Conservation (phyloP, 2,797 vertebrate genomes). For the Lutjanus campechanus region DNA sequence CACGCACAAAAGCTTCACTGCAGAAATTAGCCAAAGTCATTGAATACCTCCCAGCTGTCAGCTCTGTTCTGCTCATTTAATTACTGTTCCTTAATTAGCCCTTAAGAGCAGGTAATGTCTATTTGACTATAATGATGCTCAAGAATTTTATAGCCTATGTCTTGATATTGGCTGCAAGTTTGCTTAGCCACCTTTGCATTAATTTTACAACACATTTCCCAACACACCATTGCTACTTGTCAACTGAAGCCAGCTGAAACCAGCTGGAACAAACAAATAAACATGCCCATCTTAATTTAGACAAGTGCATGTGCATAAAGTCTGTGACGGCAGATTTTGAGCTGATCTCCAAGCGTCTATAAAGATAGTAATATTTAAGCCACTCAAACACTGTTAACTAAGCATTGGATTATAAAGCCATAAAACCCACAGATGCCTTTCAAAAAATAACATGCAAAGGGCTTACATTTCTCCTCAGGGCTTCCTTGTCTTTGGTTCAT, state of each 20-base stretch:
- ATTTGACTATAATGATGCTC: background rate
- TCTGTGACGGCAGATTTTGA: background rate
- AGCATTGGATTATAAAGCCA: slow-evolving; percentile 5
- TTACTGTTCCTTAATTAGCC: background rate
- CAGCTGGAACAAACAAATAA: background rate
- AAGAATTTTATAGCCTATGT: background rate
- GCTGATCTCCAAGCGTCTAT: background rate
- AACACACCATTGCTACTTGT: background rate
- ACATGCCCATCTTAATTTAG: background rate
- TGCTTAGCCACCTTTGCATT: background rate
- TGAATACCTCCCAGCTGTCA: background rate
- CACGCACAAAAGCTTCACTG: background rate
- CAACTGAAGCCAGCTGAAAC: background rate
- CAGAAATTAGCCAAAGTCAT: background rate
- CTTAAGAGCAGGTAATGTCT: background rate
- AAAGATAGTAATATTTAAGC: background rate
- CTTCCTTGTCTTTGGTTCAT: slow-evolving; percentile 6
- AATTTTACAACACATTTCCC: background rate
- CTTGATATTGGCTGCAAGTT: background rate
- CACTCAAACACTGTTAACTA: background rate
- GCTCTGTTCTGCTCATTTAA: background rate
- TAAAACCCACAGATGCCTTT: background rate
- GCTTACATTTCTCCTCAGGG: background rate
- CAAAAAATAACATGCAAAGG: slow-evolving; percentile 18
- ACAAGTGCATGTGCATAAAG: background rate